These are phyloP conservation scores for Limonius californicus DNA, from an alignment of 1,140 invertebrate species.

Conservation along the genomic window DNA sequence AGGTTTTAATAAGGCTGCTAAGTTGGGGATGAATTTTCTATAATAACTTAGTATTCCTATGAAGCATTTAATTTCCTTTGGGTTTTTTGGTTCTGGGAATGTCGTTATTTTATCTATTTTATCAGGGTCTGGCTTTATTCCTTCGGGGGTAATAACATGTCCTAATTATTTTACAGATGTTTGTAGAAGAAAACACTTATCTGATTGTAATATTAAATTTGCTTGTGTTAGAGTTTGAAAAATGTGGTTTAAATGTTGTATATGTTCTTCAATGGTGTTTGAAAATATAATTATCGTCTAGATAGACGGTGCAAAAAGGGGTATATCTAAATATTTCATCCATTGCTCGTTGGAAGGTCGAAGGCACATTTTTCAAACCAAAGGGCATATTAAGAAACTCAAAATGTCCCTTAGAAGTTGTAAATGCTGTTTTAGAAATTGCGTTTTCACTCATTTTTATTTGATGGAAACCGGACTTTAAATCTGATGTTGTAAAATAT, in stretches of 20 bases:
- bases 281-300: slow-evolving; percentile 16
- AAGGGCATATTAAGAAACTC: slow-evolving; percentile 30
- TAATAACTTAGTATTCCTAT: slow-evolving; percentile 37
- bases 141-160: background rate
- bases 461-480: slow-evolving; percentile 52
- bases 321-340: slow-evolving; percentile 23
- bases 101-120: background rate
- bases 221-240: background rate
- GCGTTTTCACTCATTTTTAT: slow-evolving; percentile 26
- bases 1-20: too few relatives aligned
- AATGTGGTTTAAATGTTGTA: background rate
- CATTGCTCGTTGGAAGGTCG: slow-evolving; percentile 22
- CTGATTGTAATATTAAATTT: background rate
- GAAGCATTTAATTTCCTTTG: slow-evolving; percentile 19
- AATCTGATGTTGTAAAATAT: slow-evolving; percentile 44
- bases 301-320: too few relatives aligned
- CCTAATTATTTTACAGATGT: background rate
- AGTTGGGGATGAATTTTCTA: slow-evolving; percentile 42
- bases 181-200: background rate
- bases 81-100: background rate
- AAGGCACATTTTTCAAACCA: slow-evolving; percentile 28
- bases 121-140: background rate
- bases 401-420: slow-evolving; percentile 25
- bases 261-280: slow-evolving; percentile 1
- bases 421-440: slow-evolving; percentile 51